phyloP scores from a whole-genome alignment of 1,140 invertebrate species.

The Ceratitis capitata region DNA sequence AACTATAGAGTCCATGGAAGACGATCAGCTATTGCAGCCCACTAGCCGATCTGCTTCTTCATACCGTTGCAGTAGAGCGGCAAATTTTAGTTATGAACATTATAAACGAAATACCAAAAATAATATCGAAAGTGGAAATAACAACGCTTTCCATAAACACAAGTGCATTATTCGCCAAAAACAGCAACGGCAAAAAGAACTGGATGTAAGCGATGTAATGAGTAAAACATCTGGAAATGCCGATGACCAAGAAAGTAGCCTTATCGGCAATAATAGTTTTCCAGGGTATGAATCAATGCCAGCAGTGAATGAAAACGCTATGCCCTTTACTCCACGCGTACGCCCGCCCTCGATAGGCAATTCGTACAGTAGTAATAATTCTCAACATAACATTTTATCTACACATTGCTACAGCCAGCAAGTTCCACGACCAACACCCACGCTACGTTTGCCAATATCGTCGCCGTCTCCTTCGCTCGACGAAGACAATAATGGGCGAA shows the following conservation, averaged over 20 bases:
- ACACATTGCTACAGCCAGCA: background rate
- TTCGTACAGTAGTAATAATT: background rate
- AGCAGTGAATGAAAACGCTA: background rate
- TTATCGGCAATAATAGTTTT: background rate
- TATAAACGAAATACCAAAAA: background rate
- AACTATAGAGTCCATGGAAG: background rate
- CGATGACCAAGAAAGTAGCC: background rate
- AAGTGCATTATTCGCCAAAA: background rate
- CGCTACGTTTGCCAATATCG: background rate
- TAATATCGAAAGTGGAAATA: background rate
- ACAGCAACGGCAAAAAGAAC: background rate
- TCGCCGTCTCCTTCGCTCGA: background rate
- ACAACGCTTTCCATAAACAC: background rate
- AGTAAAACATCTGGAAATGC: background rate
- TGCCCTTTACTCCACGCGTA: background rate
- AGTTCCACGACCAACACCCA: background rate
- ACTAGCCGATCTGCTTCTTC: background rate
- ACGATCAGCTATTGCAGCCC: background rate
- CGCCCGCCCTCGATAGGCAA: background rate
- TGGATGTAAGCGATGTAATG: background rate
- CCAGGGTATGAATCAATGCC: background rate
- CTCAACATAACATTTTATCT: background rate
- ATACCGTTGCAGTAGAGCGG: background rate
- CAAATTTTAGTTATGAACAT: background rate
- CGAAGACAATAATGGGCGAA: background rate